phyloP scores from a whole-genome alignment of 1,140 invertebrate species.

The Drosophila seguyi region DNA sequence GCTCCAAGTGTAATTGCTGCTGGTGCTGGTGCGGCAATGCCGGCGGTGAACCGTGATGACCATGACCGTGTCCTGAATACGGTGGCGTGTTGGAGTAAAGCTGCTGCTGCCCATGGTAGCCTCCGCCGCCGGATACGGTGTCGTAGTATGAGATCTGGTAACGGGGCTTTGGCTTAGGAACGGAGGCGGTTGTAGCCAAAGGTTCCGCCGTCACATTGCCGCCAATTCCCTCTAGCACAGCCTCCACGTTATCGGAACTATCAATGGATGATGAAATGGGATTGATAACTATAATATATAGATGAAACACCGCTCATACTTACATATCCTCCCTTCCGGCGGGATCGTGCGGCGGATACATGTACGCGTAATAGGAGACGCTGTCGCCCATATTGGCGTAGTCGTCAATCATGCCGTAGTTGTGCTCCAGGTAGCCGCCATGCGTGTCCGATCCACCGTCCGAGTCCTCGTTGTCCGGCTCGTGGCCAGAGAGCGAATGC shows the following conservation, averaged over 20 bases:
- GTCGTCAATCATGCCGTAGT: constrained; percentile 84
- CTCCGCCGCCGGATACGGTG: constrained; percentile 60
- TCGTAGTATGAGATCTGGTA: constrained; percentile 83
- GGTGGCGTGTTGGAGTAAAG: constrained; percentile 77
- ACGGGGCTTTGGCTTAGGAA: constrained; percentile 72
- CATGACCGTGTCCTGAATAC: constrained; percentile 56
- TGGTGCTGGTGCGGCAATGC: constrained; percentile 73
- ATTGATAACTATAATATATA: neutral
- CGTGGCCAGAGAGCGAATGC: constrained; percentile 87
- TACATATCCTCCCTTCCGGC: constrained; percentile 82
- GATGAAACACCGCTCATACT: constrained; percentile 14
- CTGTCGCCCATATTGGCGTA: constrained; percentile 86
- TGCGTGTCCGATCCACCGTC: constrained; percentile 88
- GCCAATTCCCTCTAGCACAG: constrained; percentile 82
- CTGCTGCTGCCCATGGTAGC: constrained; percentile 78
- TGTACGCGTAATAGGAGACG: constrained; percentile 87
- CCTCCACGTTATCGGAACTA: constrained; percentile 84
- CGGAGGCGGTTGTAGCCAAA: constrained; percentile 20
- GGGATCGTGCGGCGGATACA: constrained; percentile 86
- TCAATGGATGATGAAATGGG: neutral
- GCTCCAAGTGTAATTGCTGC: constrained; percentile 75
- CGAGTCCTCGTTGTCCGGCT: constrained; percentile 90
- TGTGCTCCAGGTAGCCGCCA: constrained; percentile 88
- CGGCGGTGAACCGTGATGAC: constrained; percentile 59
- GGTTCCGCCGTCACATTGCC: constrained; percentile 60